Base-by-base conservation (phyloP, 2,113 vertebrate species). In the Mesitornis unicolor region DNA sequence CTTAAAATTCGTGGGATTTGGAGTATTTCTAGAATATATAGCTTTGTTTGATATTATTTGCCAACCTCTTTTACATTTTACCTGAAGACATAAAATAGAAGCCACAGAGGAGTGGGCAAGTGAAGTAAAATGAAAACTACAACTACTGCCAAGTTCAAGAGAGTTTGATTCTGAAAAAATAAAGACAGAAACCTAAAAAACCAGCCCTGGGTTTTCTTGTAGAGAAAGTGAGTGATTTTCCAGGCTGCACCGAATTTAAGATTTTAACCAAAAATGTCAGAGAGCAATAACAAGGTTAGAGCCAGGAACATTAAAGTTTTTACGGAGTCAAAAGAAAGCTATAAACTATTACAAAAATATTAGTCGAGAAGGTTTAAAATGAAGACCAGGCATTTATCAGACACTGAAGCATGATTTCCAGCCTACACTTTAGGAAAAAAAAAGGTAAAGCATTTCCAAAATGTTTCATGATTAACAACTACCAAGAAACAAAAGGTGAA, bases 241-340 rank as follows among this genome's bases (percentile, higher is more conserved):
- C 71, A 84, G 48, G 43, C 31, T 70, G 54, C 14, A n/a, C 21
- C 31, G 31, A 42, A 93, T 69, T 76, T 47, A 51, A 80, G 38
- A 75, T 73, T 83, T 93, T 38, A 54, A 85, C 31, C 67, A 91
- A 85, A 69, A 63, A 84, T 53, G 47, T 31, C 68, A 78, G 71
- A 88, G 28, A 84, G 63, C 29, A 85, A 15, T 31, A 86, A 73
- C 38, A 84, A 73, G 9, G 24, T 43, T 90, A 70, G 7, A 67
- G 68, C 56, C 51, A 70, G 35, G 16, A 73, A 80, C 40, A 84
- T 40, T 70, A 35, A 83, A 70, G 47, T 67, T 81, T 81, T 77
- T 64, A 79, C 83, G 83, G 28, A 86, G 51, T 33, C 18, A 81
- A 92, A 86, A 90, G 24, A 94, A 93, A 90, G n/a, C 35, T 70